A percentile compares a stretch with the other conserved stretches of the same genome.
These are phyloP conservation scores for Cotesia vestalis DNA, from an alignment of 1,140 invertebrate species.

Conservation along the genomic window DNA sequence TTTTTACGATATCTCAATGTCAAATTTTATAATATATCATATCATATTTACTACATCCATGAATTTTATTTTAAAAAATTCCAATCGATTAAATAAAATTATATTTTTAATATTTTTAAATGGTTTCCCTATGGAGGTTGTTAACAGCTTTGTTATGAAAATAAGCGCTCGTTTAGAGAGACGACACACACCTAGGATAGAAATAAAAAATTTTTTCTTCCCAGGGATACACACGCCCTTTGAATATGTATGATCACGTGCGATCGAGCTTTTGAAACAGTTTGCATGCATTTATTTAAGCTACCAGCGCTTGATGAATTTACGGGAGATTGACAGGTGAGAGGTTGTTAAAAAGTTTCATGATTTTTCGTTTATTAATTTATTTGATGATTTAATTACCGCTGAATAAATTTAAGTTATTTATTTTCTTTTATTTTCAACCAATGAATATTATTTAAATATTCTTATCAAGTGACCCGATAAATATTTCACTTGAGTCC, in stretches of 20 bases:
- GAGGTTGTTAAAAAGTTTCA: conserved; percentile 22
- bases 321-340: conserved; percentile 27
- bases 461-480: conserved; percentile 51
- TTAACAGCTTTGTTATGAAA: conserved; percentile 1
- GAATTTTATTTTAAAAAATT: no score
- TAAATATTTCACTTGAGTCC: conserved; percentile 45
- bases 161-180: conserved; percentile 23
- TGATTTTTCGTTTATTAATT: background rate
- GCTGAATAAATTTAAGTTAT: no score
- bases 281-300: conserved; percentile 18
- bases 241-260: conserved; percentile 37
- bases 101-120: background rate
- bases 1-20: no score
- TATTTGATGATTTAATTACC: background rate
- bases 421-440: background rate
- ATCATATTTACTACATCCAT: no score
- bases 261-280: conserved; percentile 20
- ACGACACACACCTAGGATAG: background rate
- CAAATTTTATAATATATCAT: no score
- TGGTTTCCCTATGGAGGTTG: background rate
- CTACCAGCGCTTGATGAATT: conserved; percentile 1
- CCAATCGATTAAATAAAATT: background rate
- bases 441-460: conserved; percentile 37
- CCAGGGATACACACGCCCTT: background rate
- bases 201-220: conserved; percentile 8